A percentile compares a stretch with the other conserved stretches of the same genome.
Conservation (phyloP, 2,113 vertebrate species). For the Podarcis cretensis region DNA sequence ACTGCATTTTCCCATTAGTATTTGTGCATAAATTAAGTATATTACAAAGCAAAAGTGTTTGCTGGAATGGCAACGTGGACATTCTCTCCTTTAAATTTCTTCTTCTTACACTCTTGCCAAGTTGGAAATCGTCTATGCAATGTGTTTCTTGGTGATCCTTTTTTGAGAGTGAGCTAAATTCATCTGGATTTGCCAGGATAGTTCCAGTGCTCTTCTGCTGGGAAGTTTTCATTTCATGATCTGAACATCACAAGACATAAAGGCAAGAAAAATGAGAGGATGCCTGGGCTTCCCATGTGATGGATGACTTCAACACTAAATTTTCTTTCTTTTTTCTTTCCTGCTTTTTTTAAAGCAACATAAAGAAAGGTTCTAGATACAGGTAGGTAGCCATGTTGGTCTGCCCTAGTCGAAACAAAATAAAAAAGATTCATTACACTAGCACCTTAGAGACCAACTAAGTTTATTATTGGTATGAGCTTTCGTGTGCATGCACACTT, state of each 20-base stretch:
- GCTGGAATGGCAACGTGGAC: slow-evolving; percentile 6
- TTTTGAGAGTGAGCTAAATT: fast-evolving
- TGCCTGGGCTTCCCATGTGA: neutral
- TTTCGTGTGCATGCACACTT: too few species aligned
- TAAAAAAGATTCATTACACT: too few species aligned
- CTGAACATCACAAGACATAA: neutral
- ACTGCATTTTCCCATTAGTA: neutral
- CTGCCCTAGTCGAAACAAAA: too few species aligned
- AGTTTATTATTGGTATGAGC: too few species aligned
- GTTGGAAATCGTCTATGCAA: neutral
- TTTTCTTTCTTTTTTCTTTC: neutral
- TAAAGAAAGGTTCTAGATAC: too few species aligned
- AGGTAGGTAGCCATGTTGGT: too few species aligned
- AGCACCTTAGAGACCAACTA: too few species aligned
- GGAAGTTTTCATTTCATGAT: slow-evolving; percentile 22
- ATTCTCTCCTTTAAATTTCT: neutral
- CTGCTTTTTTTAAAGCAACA: neutral
- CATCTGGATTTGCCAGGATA: neutral
- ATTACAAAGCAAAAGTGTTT: neutral
- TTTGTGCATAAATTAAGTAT: neutral
- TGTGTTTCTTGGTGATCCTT: neutral
- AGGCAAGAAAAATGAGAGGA: neutral
- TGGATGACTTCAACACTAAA: neutral
- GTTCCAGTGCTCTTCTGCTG: neutral
- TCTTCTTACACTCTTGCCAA: neutral